phyloP scores from a whole-genome alignment of 2,113 vertebrate genomes.

The Origma solitaria region DNA sequence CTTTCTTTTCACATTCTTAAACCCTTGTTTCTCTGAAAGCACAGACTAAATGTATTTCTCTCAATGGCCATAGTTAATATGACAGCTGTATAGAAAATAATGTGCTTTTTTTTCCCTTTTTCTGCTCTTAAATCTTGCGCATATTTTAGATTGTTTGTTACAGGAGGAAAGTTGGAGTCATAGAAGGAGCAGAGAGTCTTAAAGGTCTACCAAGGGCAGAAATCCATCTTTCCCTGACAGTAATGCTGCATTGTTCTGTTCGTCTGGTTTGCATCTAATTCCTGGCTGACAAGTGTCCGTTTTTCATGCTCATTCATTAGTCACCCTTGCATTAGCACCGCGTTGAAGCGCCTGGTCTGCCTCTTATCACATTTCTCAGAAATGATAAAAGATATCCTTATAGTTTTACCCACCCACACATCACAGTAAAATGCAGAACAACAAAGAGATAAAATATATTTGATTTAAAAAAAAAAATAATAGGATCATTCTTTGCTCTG shows the following conservation, averaged over 20 bases:
- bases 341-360: slow-evolving; percentile 34
- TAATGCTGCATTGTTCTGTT: slow-evolving; percentile 54
- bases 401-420: not conserved
- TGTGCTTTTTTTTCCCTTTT: not conserved
- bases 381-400: slow-evolving; percentile 57
- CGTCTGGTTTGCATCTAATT: slow-evolving; percentile 67
- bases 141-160: slow-evolving; percentile 16
- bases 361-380: slow-evolving; percentile 50
- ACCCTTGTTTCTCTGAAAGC: not conserved
- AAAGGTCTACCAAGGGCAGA: slow-evolving; percentile 65
- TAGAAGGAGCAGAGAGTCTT: slow-evolving; percentile 28
- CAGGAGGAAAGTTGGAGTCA: not conserved
- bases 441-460: not conserved
- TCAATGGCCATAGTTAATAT: not conserved
- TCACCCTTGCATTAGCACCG: slow-evolving; percentile 57
- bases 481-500: not conserved
- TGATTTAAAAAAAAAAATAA: not conserved
- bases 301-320: slow-evolving; percentile 70
- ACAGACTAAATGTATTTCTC: not conserved
- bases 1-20: not conserved
- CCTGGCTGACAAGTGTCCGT: slow-evolving; percentile 63
- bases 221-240: slow-evolving; percentile 65
- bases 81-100: not conserved
- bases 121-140: not conserved
- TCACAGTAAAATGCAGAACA: not conserved